Conservation (phyloP, 1,140 invertebrate genomes). For the Rhyzopertha dominica region DNA sequence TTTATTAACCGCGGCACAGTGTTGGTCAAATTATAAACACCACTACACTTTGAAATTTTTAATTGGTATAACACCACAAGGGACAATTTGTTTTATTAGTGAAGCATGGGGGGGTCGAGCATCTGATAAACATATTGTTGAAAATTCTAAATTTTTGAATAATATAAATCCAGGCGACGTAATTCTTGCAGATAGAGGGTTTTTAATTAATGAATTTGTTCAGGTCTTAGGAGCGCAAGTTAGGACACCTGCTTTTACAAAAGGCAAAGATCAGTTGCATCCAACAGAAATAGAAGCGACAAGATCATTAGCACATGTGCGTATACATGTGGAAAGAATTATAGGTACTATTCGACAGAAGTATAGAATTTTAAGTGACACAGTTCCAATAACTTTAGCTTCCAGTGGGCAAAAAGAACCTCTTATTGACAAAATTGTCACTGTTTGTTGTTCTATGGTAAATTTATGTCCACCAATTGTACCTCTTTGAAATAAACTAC, state of each 20-base stretch:
- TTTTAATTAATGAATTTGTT: slow-evolving; percentile 15
- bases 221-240: background rate
- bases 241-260: background rate
- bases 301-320: slow-evolving; percentile 5
- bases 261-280: background rate
- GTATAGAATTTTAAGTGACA: no score
- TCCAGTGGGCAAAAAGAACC: no score
- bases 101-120: slow-evolving; percentile 7
- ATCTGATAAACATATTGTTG: background rate
- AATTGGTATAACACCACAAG: slow-evolving; percentile 15
- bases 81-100: slow-evolving; percentile 12
- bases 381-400: no score
- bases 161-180: slow-evolving; percentile 4
- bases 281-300: slow-evolving; percentile 11
- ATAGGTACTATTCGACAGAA: slow-evolving; percentile 10
- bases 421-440: no score
- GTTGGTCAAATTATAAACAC: slow-evolving; percentile 22
- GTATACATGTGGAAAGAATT: slow-evolving; percentile 11
- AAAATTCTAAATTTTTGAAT: slow-evolving; percentile 12
- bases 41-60: slow-evolving; percentile 15
- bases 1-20: slow-evolving; percentile 12
- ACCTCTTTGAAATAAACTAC: no score
- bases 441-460: no score
- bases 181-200: slow-evolving; percentile 11
- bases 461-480: no score